phyloP scores from a whole-genome alignment of 2,797 vertebrate species.

The Scolopax rusticola region DNA sequence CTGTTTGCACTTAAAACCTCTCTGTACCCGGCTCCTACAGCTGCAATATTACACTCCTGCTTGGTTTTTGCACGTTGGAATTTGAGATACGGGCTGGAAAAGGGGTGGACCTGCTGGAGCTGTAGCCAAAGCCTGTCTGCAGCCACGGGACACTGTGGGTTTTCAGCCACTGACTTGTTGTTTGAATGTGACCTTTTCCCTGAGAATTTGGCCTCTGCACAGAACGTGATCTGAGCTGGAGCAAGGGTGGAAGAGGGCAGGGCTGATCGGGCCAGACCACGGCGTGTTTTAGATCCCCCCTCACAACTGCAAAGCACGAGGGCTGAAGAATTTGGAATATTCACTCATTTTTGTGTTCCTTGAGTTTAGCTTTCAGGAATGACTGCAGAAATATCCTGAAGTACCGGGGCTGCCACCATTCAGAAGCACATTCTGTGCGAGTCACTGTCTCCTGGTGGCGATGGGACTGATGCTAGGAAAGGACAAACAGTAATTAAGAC shows the following conservation, averaged over 20 bases:
- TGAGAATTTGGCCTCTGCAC: background rate
- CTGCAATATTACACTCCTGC: background rate
- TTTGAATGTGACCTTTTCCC: background rate
- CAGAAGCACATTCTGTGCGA: background rate
- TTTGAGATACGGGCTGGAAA: background rate
- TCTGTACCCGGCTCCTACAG: background rate
- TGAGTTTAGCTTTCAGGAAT: background rate
- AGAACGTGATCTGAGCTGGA: background rate
- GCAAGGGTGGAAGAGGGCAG: background rate
- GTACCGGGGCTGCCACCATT: background rate
- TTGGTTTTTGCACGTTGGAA: background rate
- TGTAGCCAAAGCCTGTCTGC: fast-evolving
- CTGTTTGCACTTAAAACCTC: no score
- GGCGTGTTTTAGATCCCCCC: background rate
- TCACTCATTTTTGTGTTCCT: background rate
- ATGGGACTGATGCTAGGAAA: background rate
- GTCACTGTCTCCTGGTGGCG: background rate
- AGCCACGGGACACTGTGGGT: background rate
- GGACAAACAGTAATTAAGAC: background rate
- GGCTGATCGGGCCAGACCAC: background rate
- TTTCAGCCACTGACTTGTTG: background rate
- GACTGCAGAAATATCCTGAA: background rate
- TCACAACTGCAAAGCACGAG: background rate
- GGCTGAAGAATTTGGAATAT: background rate
- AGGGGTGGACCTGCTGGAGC: background rate